A percentile compares a stretch with the other conserved stretches of the same genome.
Evolutionary conservation across 2,797 vertebrate species (phyloP).

Genomic region (Gallinago stenura): DNA sequence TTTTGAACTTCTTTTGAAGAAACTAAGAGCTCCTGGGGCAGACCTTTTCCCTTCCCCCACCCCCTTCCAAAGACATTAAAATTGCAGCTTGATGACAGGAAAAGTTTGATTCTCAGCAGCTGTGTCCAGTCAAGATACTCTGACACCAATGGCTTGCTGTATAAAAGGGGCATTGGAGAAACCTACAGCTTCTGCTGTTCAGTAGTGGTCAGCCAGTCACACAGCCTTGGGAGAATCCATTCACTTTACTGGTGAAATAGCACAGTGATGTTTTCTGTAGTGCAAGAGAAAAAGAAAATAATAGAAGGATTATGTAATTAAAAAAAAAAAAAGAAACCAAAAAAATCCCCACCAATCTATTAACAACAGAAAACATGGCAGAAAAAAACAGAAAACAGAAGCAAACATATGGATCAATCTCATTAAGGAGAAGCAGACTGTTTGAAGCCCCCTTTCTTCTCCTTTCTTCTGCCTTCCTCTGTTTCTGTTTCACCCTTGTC

Average conservation of each 20-base stretch:
- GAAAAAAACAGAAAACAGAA: background rate
- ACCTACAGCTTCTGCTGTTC: background rate
- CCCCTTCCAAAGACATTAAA: background rate
- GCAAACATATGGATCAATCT: slow-evolving; percentile 22
- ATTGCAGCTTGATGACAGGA: background rate
- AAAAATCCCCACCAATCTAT: background rate
- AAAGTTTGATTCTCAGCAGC: background rate
- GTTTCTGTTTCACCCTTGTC: background rate
- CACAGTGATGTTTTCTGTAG: background rate
- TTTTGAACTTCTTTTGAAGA: background rate
- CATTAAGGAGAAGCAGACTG: background rate
- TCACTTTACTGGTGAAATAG: background rate
- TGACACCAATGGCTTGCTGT: background rate
- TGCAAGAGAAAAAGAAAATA: background rate
- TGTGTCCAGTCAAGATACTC: background rate
- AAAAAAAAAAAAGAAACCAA: background rate
- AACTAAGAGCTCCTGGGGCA: background rate
- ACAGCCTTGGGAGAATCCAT: background rate
- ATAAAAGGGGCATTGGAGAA: background rate
- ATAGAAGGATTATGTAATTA: background rate
- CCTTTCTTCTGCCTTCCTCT: background rate
- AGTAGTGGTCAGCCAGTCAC: background rate
- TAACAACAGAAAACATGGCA: background rate
- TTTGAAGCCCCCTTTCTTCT: background rate
- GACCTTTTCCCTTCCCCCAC: accelerated